Evolutionary conservation across 2,888 invertebrate species (phyloP), one percentile per base, ranked within the genome.

Genomic region (Tachina lurida): DNA sequence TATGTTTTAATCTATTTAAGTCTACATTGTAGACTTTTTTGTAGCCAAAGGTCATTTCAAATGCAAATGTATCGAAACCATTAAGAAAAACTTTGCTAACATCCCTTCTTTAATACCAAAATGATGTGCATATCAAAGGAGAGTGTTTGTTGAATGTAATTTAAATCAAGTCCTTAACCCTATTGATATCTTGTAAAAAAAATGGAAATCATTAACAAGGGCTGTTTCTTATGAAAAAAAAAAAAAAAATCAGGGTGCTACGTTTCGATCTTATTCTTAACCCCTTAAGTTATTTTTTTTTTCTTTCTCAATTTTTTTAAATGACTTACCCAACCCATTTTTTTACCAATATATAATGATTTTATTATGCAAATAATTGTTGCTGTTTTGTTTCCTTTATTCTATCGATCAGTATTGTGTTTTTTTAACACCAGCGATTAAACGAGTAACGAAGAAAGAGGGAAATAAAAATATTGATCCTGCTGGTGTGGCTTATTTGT

Each of bases 291-390:
- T 58, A 43, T 17, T 31, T 45, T 45, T 22, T 63, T 39, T 15
- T 60, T 9, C 3, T 9, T 12, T 41, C n/a, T n/a, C n/a, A n/a
- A n/a, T 39, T 70, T 54, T 62, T 49, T 49, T 47, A 17, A 68
- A 52, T 76, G 82, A 70, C 54, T 82, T 75, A 70, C 5, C 73
- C 80, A 73, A 67, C 73, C 80, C 65, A 75, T 56, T 63, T 62
- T n/a, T 75, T 19, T 76, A 47, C 31, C 17, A 68, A 54, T 22
- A 45, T 75, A 60, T 82, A 85, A 85, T 78, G 85, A 85, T 79
- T 82, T 65, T 47, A 85, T 85, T 85, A 85, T 85, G 85, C 73
- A 85, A 85, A 82, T 79, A 47, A 63, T 68, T 15, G n/a, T 41
- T 43, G 10, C 17, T 41, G 10, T 41, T 60, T 56, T 67, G 10